A percentile compares a stretch with the other conserved stretches of the same genome.
Conservation (phyloP, 2,113 vertebrate species). For the Motacilla alba region DNA sequence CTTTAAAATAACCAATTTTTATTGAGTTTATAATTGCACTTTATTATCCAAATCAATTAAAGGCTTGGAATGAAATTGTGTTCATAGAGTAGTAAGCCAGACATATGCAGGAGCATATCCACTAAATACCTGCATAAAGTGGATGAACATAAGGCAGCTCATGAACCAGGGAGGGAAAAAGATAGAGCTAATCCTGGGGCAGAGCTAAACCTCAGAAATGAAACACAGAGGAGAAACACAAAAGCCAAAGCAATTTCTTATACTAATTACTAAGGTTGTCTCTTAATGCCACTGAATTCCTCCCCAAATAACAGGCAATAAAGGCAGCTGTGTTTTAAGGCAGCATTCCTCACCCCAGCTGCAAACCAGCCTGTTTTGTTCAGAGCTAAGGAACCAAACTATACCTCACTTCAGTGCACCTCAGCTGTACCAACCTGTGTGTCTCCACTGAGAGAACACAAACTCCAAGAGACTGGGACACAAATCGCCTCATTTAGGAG, state of each 20-base stretch:
- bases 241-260: slow-evolving; percentile 23
- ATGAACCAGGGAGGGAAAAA: neutral
- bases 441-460: neutral
- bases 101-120: neutral
- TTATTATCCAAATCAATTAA: slow-evolving; percentile 58
- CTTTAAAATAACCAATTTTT: slow-evolving; percentile 36
- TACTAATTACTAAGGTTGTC: neutral
- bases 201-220: slow-evolving; percentile 2
- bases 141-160: neutral
- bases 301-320: neutral
- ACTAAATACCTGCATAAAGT: slow-evolving; percentile 28
- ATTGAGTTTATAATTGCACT: slow-evolving; percentile 37
- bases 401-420: accelerated
- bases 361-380: neutral
- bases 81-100: neutral
- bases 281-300: neutral
- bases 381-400: neutral
- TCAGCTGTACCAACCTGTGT: accelerated
- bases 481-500: neutral
- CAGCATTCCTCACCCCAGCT: neutral
- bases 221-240: neutral
- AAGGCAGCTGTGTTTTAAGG: neutral
- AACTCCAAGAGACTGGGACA: neutral
- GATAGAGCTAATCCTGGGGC: neutral
- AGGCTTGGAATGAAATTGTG: slow-evolving; percentile 5